Percentiles rank a stretch among this genome's conserved stretches.
These are phyloP conservation scores for Pluvianellus socialis DNA, from an alignment of 2,113 vertebrate species.

Conservation along the genomic window DNA sequence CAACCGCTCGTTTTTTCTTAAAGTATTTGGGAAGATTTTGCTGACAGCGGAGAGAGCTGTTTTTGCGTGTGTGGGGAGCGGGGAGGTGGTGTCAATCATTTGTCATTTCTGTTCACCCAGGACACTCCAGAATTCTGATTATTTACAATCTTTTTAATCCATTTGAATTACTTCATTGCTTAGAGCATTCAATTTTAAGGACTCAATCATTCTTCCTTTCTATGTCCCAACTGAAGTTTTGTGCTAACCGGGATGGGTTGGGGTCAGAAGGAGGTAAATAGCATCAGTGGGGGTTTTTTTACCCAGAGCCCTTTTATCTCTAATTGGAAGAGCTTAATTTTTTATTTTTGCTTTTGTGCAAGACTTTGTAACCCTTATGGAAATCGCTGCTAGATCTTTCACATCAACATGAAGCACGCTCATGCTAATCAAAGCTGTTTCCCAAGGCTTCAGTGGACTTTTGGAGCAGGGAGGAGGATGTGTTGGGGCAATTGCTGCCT, in stretches of 20 bases:
- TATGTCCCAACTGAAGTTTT: not conserved
- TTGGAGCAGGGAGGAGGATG: not conserved
- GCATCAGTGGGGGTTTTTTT: not conserved
- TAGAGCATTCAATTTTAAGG: not conserved
- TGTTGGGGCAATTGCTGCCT: not conserved
- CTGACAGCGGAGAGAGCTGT: not conserved
- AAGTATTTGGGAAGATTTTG: not conserved
- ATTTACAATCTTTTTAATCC: not conserved
- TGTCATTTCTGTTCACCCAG: not conserved
- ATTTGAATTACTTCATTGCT: not conserved
- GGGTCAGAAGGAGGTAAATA: not conserved
- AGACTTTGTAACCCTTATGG: not conserved
- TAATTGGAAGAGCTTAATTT: not conserved
- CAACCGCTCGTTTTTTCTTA: no score
- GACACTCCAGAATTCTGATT: not conserved
- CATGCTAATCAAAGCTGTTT: fast-evolving
- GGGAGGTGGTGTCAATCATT: not conserved
- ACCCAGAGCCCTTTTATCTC: not conserved
- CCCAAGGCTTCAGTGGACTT: not conserved
- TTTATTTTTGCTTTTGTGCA: not conserved
- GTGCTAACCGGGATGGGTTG: not conserved
- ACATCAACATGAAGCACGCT: not conserved
- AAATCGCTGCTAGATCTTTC: not conserved
- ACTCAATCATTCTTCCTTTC: not conserved
- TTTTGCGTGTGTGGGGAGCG: not conserved